These are phyloP conservation scores for Phaonia tiefii DNA, from an alignment of 2,888 invertebrate species.

Conservation along the genomic window DNA sequence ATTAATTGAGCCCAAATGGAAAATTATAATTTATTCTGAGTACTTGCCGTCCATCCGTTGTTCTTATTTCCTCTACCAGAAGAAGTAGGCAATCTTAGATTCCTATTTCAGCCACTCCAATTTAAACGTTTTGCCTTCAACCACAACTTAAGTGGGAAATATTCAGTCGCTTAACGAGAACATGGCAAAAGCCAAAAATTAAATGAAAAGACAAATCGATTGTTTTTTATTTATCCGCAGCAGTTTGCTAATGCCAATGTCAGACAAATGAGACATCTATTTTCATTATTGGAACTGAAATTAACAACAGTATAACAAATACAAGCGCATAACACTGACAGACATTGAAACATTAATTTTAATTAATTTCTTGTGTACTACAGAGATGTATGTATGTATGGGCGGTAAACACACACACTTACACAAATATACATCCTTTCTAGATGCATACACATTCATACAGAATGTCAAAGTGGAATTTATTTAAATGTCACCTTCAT, in stretches of 20 bases:
- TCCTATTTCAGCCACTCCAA: too few relatives aligned
- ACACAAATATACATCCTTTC: neutral
- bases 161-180: too few relatives aligned
- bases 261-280: slow-evolving; percentile 28
- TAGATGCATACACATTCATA: neutral
- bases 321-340: neutral
- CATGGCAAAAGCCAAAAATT: too few relatives aligned
- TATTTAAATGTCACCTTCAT: slow-evolving; percentile 49
- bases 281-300: slow-evolving; percentile 23
- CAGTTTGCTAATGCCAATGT: neutral
- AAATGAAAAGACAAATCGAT: too few relatives aligned
- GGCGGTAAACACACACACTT: neutral
- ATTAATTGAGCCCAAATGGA: too few relatives aligned
- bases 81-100: too few relatives aligned
- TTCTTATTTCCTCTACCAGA: too few relatives aligned
- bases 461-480: slow-evolving; percentile 51
- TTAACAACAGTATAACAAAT: slow-evolving; percentile 4
- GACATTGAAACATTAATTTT: slow-evolving; percentile 52
- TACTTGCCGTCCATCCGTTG: too few relatives aligned
- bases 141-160: too few relatives aligned
- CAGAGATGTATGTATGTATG: too few relatives aligned
- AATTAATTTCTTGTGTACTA: slow-evolving; percentile 39
- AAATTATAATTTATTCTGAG: too few relatives aligned
- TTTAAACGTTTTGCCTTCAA: too few relatives aligned
- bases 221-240: neutral